A percentile compares a stretch with the other conserved stretches of the same genome.
phyloP scores from a whole-genome alignment of 92 coral and sea anemone species.

The Diadumene lineata region DNA sequence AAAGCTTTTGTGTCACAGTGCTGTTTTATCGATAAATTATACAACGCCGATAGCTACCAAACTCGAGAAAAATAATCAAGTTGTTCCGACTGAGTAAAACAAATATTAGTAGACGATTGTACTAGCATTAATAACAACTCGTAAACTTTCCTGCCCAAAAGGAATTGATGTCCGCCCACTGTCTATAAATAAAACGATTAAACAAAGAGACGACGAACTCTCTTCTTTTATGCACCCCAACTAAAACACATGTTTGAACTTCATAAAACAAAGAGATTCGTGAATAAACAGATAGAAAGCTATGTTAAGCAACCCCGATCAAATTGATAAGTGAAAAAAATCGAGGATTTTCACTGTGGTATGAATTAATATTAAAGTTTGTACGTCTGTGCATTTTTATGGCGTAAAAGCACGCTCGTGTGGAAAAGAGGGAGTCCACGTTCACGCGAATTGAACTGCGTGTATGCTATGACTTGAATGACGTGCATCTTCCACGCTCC shows the following conservation, averaged over 20 bases:
- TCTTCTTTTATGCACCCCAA: conserved; percentile 28
- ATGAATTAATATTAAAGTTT: background rate
- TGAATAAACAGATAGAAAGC: background rate
- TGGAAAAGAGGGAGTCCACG: background rate
- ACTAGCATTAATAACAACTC: conserved; percentile 31
- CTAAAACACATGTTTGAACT: conserved; percentile 30
- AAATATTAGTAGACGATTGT: conserved; percentile 29
- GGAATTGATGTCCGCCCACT: conserved; percentile 39
- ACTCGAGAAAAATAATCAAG: conserved; percentile 15
- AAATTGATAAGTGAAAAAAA: conserved; percentile 1
- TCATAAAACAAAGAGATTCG: conserved; percentile 17
- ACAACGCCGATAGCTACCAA: background rate
- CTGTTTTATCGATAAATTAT: conserved; percentile 3
- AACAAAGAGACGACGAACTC: conserved; percentile 26
- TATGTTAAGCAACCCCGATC: background rate
- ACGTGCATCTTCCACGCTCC: conserved; percentile 20
- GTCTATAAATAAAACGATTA: conserved; percentile 25
- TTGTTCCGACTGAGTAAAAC: conserved; percentile 31
- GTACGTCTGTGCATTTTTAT: background rate
- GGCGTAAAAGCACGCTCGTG: background rate
- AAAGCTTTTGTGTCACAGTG: background rate
- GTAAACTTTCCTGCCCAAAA: conserved; percentile 23
- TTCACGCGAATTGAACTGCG: conserved; percentile 27
- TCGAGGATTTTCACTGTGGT: background rate
- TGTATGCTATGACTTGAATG: conserved; percentile 11